A percentile compares a stretch with the other conserved stretches of the same genome.
Evolutionary conservation across 2,113 vertebrate genomes (phyloP).

Genomic region (Meleagris gallopavo): DNA sequence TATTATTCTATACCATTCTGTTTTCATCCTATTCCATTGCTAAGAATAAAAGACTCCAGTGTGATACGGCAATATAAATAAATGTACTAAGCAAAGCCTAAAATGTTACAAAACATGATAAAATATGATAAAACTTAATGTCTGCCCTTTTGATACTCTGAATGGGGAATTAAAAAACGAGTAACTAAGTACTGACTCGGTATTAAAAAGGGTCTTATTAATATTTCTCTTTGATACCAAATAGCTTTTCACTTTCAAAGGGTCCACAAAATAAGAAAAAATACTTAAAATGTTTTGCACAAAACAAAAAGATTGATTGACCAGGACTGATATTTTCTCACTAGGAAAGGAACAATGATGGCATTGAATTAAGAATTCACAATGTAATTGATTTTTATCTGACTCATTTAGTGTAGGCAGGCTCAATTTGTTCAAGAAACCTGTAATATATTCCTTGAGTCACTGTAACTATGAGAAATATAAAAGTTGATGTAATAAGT

Average conservation of each 20-base stretch:
- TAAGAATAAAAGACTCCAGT: neutral
- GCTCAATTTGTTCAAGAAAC: constrained; percentile 72
- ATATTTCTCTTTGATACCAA: neutral
- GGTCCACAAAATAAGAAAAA: neutral
- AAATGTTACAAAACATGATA: neutral
- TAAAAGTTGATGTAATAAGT: constrained; percentile 46
- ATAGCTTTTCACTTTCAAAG: neutral
- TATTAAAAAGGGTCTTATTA: neutral
- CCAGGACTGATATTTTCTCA: constrained; percentile 35
- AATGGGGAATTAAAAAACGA: neutral
- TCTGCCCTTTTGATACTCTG: neutral
- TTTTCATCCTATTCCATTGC: neutral
- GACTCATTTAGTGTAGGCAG: constrained; percentile 73
- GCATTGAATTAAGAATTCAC: constrained; percentile 59
- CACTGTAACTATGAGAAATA: constrained; percentile 54
- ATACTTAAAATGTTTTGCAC: neutral
- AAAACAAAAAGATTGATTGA: constrained; percentile 1
- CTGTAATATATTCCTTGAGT: constrained; percentile 69
- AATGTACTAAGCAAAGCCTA: neutral
- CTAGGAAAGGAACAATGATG: constrained; percentile 28
- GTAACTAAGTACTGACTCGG: neutral
- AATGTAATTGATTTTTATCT: constrained; percentile 76
- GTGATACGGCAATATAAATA: neutral
- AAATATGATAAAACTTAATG: neutral
- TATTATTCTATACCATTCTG: neutral